Evolutionary conservation across 2,888 invertebrate genomes (phyloP).

Genomic region (Rotaria socialis): DNA sequence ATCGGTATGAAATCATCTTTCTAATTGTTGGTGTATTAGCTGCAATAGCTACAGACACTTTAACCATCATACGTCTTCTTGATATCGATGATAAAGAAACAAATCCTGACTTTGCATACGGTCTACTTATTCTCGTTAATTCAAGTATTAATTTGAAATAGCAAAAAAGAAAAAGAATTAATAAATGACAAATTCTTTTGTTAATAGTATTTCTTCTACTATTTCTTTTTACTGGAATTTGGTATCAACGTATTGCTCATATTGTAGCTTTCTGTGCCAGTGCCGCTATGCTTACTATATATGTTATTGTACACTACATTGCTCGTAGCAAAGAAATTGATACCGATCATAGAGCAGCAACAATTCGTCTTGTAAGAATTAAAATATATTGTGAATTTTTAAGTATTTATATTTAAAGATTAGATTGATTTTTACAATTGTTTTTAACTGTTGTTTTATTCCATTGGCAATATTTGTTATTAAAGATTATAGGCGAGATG

Average conservation of each 20-base stretch:
- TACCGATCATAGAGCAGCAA: not conserved
- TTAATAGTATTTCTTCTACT: not conserved
- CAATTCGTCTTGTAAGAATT: not conserved
- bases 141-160: not conserved
- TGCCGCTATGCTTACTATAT: not conserved
- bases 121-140: not conserved
- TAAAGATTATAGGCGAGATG: not conserved
- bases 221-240: constrained; percentile 1
- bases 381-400: not conserved
- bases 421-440: not conserved
- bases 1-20: constrained; percentile 1
- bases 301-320: not conserved
- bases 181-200: not conserved
- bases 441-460: constrained; percentile 7
- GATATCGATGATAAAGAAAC: not conserved
- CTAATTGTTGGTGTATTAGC: not conserved
- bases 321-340: not conserved
- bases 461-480: not conserved
- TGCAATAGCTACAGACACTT: not conserved
- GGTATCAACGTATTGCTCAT: not conserved
- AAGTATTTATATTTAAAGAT: not conserved
- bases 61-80: not conserved
- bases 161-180: not conserved
- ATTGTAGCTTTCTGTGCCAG: not conserved
- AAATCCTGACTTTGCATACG: not conserved